Base-by-base conservation (phyloP, 2,888 invertebrate species). In the Meteorus colon region DNA sequence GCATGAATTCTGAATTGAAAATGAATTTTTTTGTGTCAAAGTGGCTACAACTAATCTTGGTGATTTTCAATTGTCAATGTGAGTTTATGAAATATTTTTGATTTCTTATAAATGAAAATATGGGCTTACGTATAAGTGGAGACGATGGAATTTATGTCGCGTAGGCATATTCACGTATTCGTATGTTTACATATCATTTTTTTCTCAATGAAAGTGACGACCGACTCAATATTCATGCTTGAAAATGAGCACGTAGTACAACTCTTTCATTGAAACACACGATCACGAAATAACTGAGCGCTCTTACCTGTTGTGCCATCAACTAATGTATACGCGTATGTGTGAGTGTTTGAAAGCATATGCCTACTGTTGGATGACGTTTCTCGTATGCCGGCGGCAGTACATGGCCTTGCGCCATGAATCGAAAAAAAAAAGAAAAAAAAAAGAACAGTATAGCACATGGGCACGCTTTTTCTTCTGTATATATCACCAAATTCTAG, bases 261-360 rank as follows among this genome's bases (percentile, higher is more conserved):
- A 55, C 55, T 55, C 55, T 55, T 55, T 6, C 55, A 55, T 55
- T 55, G 55, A 55, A 55, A 19, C 55, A 2, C n/a, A 48, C 55
- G 5, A 19, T 55, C 24, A 19, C 19, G 19, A 55, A n/a, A 48
- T 48, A 48, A 4, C 48, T 55, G 55, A 24, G 19, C 19, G 19
- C 55, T 55, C 55, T 55, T 6, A 55, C 55, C 55, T 55, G 55
- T 55, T 4, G 19, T 19, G 19, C 5, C 19, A 55, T 19, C 6
- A 55, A 55, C 19, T 4, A 55, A 55, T 24, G 6, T n/a, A 16
- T 5, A 5, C n/a, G n/a, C 16, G n/a, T 55, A n/a, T 55, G 24
- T 55, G 55, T 55, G 24, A 19, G 55, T 10, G n/a, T 55, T n/a
- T 3, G 48, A 4, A 16, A 48, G n/a, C 4, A 48, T n/a, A n/a